phyloP scores from a whole-genome alignment of 2,797 vertebrate species.

The Peromyscus nudipes region DNA sequence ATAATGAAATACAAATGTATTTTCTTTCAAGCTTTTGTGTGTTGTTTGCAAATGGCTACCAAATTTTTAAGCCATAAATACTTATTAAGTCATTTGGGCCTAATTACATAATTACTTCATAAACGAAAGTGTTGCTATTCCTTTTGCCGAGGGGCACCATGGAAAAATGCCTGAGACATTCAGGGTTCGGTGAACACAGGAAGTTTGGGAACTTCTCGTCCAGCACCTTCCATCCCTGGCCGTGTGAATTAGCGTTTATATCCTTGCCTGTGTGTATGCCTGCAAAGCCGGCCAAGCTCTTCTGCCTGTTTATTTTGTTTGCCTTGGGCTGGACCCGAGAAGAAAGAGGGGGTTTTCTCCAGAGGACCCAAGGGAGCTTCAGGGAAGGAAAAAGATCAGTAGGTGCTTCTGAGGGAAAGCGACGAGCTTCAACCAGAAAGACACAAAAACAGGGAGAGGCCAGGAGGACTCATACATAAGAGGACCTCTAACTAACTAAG shows the following conservation, averaged over 20 bases:
- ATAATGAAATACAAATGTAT: slow-evolving; percentile 70
- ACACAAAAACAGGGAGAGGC: background rate
- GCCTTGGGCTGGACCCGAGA: background rate
- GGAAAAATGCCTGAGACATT: background rate
- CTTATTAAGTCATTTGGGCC: slow-evolving; percentile 76
- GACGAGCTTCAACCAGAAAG: background rate
- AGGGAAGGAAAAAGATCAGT: background rate
- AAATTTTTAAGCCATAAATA: slow-evolving; percentile 73
- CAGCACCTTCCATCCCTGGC: background rate
- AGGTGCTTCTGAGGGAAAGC: background rate
- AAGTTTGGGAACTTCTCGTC: background rate
- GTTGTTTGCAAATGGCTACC: slow-evolving; percentile 72
- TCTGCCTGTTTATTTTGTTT: background rate
- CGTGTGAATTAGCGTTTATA: background rate
- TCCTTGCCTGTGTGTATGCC: background rate
- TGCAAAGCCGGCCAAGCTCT: background rate
- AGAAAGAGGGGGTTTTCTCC: background rate
- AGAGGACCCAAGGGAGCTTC: background rate
- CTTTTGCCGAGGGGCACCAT: background rate
- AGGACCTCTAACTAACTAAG: slow-evolving; percentile 64
- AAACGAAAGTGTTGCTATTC: slow-evolving; percentile 40
- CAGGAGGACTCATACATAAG: slow-evolving; percentile 17
- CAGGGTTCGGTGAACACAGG: background rate
- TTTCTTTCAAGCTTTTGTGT: slow-evolving; percentile 61
- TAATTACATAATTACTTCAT: slow-evolving; percentile 80